Percentiles rank a stretch among this genome's conserved stretches.
Evolutionary conservation across 2,888 invertebrate genomes (phyloP).

Genomic region (Agriopis marginaria): DNA sequence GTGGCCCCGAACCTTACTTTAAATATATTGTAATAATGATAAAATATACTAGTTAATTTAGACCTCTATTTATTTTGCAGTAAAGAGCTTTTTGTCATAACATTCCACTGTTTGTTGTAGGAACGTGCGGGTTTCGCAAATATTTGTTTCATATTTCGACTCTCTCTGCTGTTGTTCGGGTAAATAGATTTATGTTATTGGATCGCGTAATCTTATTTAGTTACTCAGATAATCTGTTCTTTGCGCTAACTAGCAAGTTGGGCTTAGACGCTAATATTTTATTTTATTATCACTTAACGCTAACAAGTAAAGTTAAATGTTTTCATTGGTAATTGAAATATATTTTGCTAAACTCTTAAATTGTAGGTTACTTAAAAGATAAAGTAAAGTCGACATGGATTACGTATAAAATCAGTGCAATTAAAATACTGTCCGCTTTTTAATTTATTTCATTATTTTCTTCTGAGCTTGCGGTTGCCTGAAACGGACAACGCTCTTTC

Average conservation of each 20-base stretch:
- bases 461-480: no score
- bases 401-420: no score
- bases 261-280: not conserved
- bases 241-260: conserved; percentile 43
- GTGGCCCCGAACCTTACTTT: conserved; percentile 80
- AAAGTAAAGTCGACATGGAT: no score
- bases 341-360: no score
- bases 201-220: conserved; percentile 72
- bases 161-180: conserved; percentile 64
- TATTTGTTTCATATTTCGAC: conserved; percentile 79
- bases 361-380: no score
- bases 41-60: conserved; percentile 82
- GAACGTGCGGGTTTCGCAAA: conserved; percentile 67
- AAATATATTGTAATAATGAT: conserved; percentile 85
- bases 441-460: no score
- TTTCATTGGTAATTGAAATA: no score
- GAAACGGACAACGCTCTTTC: no score
- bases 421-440: no score
- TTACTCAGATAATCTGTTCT: conserved; percentile 64
- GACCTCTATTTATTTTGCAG: conserved; percentile 75
- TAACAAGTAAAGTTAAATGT: conserved; percentile 1
- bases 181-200: conserved; percentile 78
- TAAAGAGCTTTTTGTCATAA: conserved; percentile 76
- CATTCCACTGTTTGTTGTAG: conserved; percentile 62
- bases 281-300: conserved; percentile 18